phyloP scores from a whole-genome alignment of 2,888 invertebrate species.

The Thecophora atra region DNA sequence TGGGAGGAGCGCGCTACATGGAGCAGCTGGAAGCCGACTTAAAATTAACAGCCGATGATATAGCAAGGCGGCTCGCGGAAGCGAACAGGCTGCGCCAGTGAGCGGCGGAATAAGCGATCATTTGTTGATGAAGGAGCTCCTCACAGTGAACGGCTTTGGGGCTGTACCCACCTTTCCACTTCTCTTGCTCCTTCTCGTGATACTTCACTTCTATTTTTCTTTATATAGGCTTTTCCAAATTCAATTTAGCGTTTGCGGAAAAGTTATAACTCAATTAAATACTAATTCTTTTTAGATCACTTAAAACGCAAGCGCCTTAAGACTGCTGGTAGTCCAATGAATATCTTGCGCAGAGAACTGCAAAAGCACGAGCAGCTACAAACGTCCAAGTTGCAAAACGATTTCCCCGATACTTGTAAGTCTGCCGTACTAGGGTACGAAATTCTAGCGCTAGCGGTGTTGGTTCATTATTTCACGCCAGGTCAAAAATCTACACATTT shows the following conservation, averaged over 20 bases:
- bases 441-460: constrained; percentile 11
- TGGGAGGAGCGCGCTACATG: constrained; percentile 71
- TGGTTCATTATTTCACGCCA: constrained; percentile 6
- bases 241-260: no score
- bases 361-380: constrained; percentile 45
- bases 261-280: not conserved
- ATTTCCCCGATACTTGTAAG: constrained; percentile 47
- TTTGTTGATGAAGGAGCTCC: not conserved
- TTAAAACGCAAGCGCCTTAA: constrained; percentile 63
- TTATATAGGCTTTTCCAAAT: not conserved
- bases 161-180: no score
- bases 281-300: constrained; percentile 67
- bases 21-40: constrained; percentile 79
- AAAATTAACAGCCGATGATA: constrained; percentile 68
- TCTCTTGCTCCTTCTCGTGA: no score
- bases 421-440: constrained; percentile 13
- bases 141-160: not conserved
- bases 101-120: not conserved
- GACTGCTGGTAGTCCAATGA: constrained; percentile 52
- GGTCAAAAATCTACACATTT: not conserved
- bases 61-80: constrained; percentile 61
- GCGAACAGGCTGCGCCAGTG: constrained; percentile 55
- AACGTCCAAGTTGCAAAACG: constrained; percentile 43
- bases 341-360: constrained; percentile 56
- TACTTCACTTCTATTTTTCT: no score